Conservation (phyloP, 1,140 invertebrate genomes). For the Neotoxoptera formosana region DNA sequence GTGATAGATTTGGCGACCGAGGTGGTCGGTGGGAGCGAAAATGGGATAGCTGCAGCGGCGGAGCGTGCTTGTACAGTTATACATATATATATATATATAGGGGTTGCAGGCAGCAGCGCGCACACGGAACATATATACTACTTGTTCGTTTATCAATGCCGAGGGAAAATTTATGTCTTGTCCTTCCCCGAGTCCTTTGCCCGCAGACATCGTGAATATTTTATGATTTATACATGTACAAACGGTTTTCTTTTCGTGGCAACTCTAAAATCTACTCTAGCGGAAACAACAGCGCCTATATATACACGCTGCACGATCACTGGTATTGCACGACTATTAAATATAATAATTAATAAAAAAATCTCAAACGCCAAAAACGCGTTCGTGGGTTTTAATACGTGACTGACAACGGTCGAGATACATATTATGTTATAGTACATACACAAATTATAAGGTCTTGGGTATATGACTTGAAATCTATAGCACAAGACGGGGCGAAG, state of each 20-base stretch:
- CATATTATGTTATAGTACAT: background rate
- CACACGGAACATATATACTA: background rate
- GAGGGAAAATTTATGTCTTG: background rate
- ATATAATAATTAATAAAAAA: background rate
- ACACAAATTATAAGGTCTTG: background rate
- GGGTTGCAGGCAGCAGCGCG: background rate
- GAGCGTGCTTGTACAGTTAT: background rate
- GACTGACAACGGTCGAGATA: background rate
- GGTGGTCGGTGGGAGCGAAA: background rate
- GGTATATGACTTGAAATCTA: background rate
- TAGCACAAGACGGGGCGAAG: background rate
- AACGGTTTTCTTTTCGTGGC: background rate
- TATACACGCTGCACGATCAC: background rate
- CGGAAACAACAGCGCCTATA: background rate
- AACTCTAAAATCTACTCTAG: background rate
- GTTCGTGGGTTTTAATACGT: background rate
- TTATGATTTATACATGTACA: background rate
- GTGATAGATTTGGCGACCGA: slow-evolving; percentile 10
- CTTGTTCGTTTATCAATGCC: background rate
- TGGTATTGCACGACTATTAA: background rate
- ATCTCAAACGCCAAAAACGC: background rate
- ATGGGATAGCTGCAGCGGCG: background rate
- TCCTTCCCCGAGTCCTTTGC: background rate
- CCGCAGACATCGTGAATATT: background rate
- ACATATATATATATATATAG: background rate